Evolutionary conservation across 1,140 invertebrate genomes (phyloP).

Genomic region (Carposina sasakii): DNA sequence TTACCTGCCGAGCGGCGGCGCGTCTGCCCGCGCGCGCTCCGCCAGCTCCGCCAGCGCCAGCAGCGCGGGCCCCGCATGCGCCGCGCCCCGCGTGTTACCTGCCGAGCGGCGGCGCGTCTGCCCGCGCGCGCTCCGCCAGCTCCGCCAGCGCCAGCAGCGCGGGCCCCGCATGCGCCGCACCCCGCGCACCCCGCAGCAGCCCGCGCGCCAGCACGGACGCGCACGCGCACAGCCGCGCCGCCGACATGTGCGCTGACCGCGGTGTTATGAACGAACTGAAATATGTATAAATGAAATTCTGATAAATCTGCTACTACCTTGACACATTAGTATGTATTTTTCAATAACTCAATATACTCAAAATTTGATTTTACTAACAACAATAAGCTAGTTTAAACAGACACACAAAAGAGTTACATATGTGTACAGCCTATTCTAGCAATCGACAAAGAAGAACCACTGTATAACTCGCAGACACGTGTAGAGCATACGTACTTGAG

Average conservation of each 20-base stretch:
- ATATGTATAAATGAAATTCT: too few relatives aligned
- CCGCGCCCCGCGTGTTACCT: constrained; percentile 11
- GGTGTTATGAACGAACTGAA: too few relatives aligned
- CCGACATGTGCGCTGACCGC: neutral
- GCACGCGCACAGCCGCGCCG: constrained; percentile 22
- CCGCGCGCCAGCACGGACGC: neutral
- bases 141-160: constrained; percentile 6
- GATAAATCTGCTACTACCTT: too few relatives aligned
- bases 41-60: constrained; percentile 1
- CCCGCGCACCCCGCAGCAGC: constrained; percentile 25
- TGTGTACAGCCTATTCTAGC: too few relatives aligned
- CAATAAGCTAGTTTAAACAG: too few relatives aligned
- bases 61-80: constrained; percentile 21
- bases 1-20: constrained; percentile 2
- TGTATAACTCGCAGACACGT: too few relatives aligned
- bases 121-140: constrained; percentile 16
- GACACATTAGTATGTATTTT: too few relatives aligned
- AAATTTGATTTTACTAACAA: too few relatives aligned
- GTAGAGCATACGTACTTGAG: constrained; percentile 78
- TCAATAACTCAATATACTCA: too few relatives aligned
- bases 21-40: constrained; percentile 19
- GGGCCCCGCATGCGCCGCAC: constrained; percentile 26
- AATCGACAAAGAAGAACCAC: too few relatives aligned
- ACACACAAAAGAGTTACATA: too few relatives aligned
- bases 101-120: constrained; percentile 12